A percentile compares a stretch with the other conserved stretches of the same genome.
phyloP scores from a whole-genome alignment of 2,113 vertebrate species.

The Petromus typicus region DNA sequence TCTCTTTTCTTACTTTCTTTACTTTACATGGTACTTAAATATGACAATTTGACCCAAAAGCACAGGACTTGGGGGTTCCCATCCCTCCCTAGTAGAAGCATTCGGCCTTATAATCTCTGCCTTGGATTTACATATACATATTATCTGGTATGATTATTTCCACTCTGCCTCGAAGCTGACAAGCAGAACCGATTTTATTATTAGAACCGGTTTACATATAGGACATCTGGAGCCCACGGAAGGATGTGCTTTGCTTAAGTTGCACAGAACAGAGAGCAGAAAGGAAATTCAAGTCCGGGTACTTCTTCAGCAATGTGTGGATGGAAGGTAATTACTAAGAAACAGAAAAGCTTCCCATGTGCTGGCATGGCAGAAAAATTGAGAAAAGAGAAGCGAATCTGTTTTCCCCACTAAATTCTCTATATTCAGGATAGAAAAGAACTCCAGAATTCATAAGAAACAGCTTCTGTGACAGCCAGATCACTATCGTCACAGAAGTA shows the following conservation, averaged over 20 bases:
- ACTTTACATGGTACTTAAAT: not conserved
- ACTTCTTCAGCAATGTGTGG: not conserved
- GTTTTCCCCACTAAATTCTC: not conserved
- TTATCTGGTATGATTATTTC: not conserved
- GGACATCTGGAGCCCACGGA: not conserved
- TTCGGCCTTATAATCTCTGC: not conserved
- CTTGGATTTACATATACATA: not conserved
- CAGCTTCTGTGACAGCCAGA: not conserved
- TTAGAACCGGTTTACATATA: not conserved
- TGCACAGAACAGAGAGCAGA: not conserved
- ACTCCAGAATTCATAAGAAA: not conserved
- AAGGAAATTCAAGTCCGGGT: not conserved
- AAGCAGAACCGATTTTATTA: not conserved
- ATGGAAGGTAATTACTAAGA: not conserved
- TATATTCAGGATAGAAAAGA: not conserved
- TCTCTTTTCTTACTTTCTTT: not conserved
- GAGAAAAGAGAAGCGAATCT: not conserved
- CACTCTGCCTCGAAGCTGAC: not conserved
- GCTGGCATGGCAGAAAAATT: not conserved
- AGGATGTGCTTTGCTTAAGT: not conserved
- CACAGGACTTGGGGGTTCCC: not conserved
- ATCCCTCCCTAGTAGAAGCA: not conserved
- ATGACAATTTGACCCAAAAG: not conserved
- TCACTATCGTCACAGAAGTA: not conserved
- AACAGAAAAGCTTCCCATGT: not conserved